A percentile compares a stretch with the other conserved stretches of the same genome.
phyloP scores from a whole-genome alignment of 2,888 invertebrate genomes.

The Schizotus pectinicornis region DNA sequence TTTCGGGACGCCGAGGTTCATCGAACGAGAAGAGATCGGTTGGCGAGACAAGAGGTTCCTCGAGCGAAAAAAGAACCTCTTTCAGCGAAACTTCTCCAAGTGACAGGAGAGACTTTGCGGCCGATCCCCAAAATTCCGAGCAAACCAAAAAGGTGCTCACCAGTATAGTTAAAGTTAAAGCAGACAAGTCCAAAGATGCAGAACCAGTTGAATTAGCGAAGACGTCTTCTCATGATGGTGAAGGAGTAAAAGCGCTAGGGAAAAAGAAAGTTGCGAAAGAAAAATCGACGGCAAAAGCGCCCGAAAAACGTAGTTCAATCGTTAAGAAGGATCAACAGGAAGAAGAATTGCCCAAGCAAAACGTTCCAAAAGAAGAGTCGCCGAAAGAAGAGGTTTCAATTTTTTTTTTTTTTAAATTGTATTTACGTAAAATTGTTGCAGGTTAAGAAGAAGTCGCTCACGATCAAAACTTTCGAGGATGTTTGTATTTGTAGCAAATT shows the following conservation, averaged over 20 bases:
- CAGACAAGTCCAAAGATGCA: not conserved
- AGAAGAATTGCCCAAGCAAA: not conserved
- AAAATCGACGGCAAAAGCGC: not conserved
- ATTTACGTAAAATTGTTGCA: not conserved
- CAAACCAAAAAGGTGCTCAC: too few relatives aligned
- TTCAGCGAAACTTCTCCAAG: not conserved
- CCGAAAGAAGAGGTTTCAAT: not conserved
- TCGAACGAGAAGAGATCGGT: not conserved
- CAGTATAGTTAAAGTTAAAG: not conserved
- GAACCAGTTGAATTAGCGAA: not conserved
- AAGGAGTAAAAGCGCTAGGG: too few relatives aligned
- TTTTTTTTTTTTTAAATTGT: not conserved
- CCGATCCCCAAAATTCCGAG: too few relatives aligned
- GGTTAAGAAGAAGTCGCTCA: not conserved
- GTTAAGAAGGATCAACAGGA: slow-evolving; percentile 2
- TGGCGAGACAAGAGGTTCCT: not conserved
- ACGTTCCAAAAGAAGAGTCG: not conserved
- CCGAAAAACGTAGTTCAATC: not conserved
- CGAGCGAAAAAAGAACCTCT: not conserved
- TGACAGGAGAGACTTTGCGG: too few relatives aligned
- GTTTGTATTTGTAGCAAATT: slow-evolving; percentile 18
- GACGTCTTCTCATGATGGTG: not conserved
- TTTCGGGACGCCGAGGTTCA: slow-evolving; percentile 2
- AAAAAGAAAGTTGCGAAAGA: too few relatives aligned
- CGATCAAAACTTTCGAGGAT: slow-evolving; percentile 6